Evolutionary conservation across 2,888 invertebrate genomes (phyloP).

Genomic region (Campoletis raptor): DNA sequence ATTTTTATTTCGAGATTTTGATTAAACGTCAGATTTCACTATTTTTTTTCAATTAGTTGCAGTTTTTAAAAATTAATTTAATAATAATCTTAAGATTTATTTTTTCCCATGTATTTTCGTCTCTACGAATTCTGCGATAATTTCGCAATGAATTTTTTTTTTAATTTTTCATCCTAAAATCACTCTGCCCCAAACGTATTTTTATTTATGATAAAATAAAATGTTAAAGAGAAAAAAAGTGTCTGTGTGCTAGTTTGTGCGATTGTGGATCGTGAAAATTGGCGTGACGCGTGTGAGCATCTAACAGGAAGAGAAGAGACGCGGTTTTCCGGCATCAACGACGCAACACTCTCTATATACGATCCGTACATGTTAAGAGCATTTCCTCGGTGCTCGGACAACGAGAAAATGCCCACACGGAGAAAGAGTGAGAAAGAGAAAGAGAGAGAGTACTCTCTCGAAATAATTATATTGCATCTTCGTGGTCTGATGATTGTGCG

Average conservation of each 20-base stretch:
- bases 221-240: neutral
- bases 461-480: conserved; percentile 82
- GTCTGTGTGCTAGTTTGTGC: neutral
- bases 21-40: no score
- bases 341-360: conserved; percentile 37
- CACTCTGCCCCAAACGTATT: conserved; percentile 18
- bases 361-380: conserved; percentile 22
- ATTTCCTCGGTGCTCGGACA: conserved; percentile 48
- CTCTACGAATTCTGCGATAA: neutral
- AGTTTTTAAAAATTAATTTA: no score
- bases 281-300: conserved; percentile 66
- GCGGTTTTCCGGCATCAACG: conserved; percentile 58
- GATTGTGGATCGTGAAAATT: conserved; percentile 58
- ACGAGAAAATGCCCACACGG: conserved; percentile 54
- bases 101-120: neutral
- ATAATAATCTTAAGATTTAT: neutral
- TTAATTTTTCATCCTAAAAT: conserved; percentile 29
- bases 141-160: neutral
- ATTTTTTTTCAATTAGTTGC: no score
- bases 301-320: conserved; percentile 61
- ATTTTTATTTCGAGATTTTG: no score
- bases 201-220: conserved; percentile 34
- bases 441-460: conserved; percentile 73
- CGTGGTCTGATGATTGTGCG: conserved; percentile 78
- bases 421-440: conserved; percentile 58